These are phyloP conservation scores for Gnatocerus cornutus DNA, from an alignment of 2,888 invertebrate species.

Conservation along the genomic window DNA sequence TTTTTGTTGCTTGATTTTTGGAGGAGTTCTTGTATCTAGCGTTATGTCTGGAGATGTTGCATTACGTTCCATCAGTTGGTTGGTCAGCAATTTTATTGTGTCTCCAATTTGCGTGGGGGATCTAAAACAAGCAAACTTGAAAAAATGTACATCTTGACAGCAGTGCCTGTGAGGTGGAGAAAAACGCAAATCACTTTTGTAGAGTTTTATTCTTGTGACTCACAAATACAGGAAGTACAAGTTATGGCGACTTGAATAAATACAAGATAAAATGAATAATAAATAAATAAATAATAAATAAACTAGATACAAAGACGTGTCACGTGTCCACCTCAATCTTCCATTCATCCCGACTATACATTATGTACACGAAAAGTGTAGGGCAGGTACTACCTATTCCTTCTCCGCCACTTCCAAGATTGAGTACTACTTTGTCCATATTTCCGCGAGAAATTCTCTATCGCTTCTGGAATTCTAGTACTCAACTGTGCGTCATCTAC, in stretches of 20 bases:
- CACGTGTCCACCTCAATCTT: constrained; percentile 35
- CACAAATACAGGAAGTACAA: constrained; percentile 25
- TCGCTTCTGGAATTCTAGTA: constrained; percentile 52
- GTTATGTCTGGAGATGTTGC: constrained; percentile 69
- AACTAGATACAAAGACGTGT: constrained; percentile 10
- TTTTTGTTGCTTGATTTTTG: constrained; percentile 74
- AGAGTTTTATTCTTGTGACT: constrained; percentile 36
- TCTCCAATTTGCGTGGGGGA: constrained; percentile 72
- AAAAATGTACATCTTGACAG: constrained; percentile 3
- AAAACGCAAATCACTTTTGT: constrained; percentile 23
- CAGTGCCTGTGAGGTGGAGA: constrained; percentile 16
- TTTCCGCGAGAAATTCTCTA: constrained; percentile 68
- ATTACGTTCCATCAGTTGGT: constrained; percentile 73
- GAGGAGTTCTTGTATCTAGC: constrained; percentile 77
- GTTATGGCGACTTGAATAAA: constrained; percentile 45
- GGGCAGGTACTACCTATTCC: constrained; percentile 23
- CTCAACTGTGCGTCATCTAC: constrained; percentile 37
- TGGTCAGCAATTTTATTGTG: constrained; percentile 75
- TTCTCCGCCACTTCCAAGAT: constrained; percentile 65
- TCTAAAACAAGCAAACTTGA: constrained; percentile 59
- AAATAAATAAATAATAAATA: constrained; percentile 33
- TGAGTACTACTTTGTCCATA: constrained; percentile 66
- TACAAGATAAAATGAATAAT: constrained; percentile 42
- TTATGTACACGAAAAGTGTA: constrained; percentile 23
- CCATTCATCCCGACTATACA: constrained; percentile 46